These are phyloP conservation scores for Numida meleagris DNA, from an alignment of 2,113 vertebrate species.

Conservation along the genomic window DNA sequence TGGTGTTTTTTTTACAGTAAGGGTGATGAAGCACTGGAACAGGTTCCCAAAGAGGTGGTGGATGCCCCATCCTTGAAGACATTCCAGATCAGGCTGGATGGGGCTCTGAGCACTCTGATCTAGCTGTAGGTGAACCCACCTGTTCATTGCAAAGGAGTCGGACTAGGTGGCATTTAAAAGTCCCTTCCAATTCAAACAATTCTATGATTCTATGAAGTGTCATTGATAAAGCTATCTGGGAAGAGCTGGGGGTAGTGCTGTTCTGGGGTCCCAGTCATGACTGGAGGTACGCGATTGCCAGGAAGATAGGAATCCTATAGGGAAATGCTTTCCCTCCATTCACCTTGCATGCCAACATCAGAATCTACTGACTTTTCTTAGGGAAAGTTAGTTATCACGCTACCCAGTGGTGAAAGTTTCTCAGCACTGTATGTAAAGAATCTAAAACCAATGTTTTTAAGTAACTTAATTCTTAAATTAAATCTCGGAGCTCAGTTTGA, in stretches of 20 bases:
- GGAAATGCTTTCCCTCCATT: background rate
- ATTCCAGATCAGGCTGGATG: too few species aligned
- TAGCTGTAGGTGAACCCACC: too few species aligned
- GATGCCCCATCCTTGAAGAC: too few species aligned
- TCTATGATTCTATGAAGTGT: background rate
- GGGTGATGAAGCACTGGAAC: too few species aligned
- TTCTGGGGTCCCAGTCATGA: background rate
- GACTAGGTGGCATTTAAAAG: too few species aligned
- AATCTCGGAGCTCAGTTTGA: slow-evolving; percentile 40
- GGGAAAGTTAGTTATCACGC: background rate
- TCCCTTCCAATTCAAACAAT: too few species aligned
- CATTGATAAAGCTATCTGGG: background rate
- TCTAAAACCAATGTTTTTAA: slow-evolving; percentile 26
- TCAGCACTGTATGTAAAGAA: background rate
- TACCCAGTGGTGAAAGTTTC: slow-evolving; percentile 20
- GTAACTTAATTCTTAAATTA: slow-evolving; percentile 49
- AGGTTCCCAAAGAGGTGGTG: too few species aligned
- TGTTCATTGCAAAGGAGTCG: too few species aligned
- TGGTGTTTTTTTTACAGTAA: too few species aligned
- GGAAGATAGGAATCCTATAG: background rate
- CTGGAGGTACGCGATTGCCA: background rate
- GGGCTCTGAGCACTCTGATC: too few species aligned
- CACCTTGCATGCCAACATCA: background rate
- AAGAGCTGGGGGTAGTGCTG: background rate
- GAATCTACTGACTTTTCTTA: background rate